Base-by-base conservation (phyloP, 2,113 vertebrate genomes). In the Camelus dromedarius region DNA sequence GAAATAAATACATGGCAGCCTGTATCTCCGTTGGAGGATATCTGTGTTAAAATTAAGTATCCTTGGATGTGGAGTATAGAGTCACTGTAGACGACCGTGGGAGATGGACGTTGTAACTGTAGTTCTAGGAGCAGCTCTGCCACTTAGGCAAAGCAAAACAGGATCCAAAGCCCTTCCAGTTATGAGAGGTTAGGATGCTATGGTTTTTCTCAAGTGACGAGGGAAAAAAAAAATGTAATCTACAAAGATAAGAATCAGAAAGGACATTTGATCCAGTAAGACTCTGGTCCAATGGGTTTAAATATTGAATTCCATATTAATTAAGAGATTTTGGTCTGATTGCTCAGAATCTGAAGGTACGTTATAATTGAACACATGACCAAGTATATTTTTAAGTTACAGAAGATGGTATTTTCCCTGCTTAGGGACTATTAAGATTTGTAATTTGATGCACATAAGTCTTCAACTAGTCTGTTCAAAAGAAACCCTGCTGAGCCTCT, bases 381-480 rank as follows among this genome's bases (percentile, higher is more conserved):
- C 22, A 38, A 56, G 50, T 16, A 35, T 14, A 86, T 60, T 87
- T 96, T 91, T 84, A 70, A 80, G 46, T 82, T 85, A 38, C 42
- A 92, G 26, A 90, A 70, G 67, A 60, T 38, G 28, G 7, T 72
- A 35, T 72, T 87, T 87, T 76, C 66, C 89, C 58, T 80, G 75
- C 48, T 90, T 87, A 52, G 64, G 95, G 82, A 69, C 58, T 14
- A 83, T 67, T 26, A 69, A 48, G 26, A 92, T 93, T 91, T 89
- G 58, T 56, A 81, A 95, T 89, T 94, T 86, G 56, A 56, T 77
- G n/a, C 89, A 52, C 52, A 22, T 22, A 70, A 84, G 22, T 76
- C 88, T 88, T 92, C 76, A 83, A 58, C 88, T 67, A 24, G 80
- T 22, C 69, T 95, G 26, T 76, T 90, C 56, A 56, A 79, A 93